Evolutionary conservation across 2,797 vertebrate genomes (phyloP).

Genomic region (Gadopsis bispinosus): DNA sequence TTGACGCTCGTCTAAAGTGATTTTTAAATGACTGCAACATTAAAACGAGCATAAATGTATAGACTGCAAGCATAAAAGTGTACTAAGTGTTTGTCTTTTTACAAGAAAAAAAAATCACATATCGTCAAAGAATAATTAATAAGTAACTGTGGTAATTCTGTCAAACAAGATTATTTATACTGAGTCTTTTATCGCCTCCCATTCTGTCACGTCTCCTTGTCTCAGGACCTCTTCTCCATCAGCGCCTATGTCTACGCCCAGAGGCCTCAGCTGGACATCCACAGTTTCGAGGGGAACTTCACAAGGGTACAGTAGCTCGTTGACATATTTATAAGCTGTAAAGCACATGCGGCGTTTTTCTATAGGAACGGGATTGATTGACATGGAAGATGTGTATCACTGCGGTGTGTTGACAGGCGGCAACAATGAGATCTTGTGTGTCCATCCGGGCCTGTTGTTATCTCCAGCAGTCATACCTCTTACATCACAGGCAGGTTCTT

Average conservation of each 20-base stretch:
- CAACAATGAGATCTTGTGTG: slow-evolving; percentile 69
- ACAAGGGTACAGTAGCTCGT: slow-evolving; percentile 88
- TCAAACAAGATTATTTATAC: neutral
- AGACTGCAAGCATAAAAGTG: neutral
- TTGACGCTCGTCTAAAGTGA: neutral
- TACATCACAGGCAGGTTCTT: slow-evolving; percentile 79
- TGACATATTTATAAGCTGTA: slow-evolving; percentile 64
- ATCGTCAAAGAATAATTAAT: neutral
- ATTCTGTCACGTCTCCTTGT: slow-evolving; percentile 32
- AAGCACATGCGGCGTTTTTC: slow-evolving; percentile 51
- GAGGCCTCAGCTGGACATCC: slow-evolving; percentile 97
- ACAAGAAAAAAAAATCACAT: neutral
- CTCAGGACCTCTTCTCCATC: slow-evolving; percentile 97
- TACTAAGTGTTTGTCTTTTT: neutral
- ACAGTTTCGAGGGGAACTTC: slow-evolving; percentile 98
- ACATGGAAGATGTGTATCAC: slow-evolving; percentile 60
- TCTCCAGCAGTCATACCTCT: slow-evolving; percentile 62
- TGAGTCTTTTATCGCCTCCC: neutral
- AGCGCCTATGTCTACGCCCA: slow-evolving; percentile 94
- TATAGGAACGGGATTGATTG: slow-evolving; percentile 43
- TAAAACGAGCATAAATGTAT: neutral
- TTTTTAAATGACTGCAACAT: neutral
- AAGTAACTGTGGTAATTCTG: neutral
- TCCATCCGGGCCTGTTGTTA: slow-evolving; percentile 60
- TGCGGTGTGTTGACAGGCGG: slow-evolving; percentile 56